Percentiles rank a stretch among this genome's conserved stretches.
These are phyloP conservation scores for Syritta pipiens DNA, from an alignment of 2,888 invertebrate genomes.

Conservation along the genomic window DNA sequence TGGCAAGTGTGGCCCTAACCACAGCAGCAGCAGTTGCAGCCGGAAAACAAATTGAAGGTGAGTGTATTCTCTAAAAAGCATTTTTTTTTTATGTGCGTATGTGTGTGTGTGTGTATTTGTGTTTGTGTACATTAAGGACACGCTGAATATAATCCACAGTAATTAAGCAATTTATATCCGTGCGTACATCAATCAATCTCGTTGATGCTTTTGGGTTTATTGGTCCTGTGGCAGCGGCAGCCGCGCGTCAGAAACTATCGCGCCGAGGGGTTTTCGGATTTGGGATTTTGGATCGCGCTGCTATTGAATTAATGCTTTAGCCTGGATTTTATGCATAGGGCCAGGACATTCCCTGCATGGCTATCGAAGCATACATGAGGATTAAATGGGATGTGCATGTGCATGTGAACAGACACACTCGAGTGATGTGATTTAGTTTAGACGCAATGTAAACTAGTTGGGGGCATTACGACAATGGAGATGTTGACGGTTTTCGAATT, in stretches of 20 bases:
- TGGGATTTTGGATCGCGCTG: no score
- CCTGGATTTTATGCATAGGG: constrained; percentile 37
- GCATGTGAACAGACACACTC: no score
- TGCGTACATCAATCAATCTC: constrained; percentile 60
- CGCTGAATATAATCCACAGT: constrained; percentile 62
- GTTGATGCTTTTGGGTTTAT: constrained; percentile 54
- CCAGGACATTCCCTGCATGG: no score
- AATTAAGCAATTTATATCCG: constrained; percentile 66
- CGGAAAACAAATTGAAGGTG: constrained; percentile 95
- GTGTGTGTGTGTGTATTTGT: constrained; percentile 24
- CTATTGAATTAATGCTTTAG: constrained; percentile 58
- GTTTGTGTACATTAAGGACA: constrained; percentile 36
- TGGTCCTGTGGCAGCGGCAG: constrained; percentile 39
- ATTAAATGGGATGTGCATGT: constrained; percentile 53
- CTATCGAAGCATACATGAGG: constrained; percentile 36
- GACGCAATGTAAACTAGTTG: constrained; percentile 42
- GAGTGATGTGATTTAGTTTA: constrained; percentile 59
- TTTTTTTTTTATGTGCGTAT: constrained; percentile 29
- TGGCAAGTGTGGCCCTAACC: constrained; percentile 84
- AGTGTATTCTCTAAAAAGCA: constrained; percentile 70
- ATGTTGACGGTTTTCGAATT: constrained; percentile 61
- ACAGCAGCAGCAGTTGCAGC: constrained; percentile 89
- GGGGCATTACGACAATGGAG: constrained; percentile 38
- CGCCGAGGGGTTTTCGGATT: no score
- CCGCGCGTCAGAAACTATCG: background rate